Evolutionary conservation across 2,888 invertebrate species (phyloP), one percentile per base, ranked within the genome.

Genomic region (Tenthredo notha): DNA sequence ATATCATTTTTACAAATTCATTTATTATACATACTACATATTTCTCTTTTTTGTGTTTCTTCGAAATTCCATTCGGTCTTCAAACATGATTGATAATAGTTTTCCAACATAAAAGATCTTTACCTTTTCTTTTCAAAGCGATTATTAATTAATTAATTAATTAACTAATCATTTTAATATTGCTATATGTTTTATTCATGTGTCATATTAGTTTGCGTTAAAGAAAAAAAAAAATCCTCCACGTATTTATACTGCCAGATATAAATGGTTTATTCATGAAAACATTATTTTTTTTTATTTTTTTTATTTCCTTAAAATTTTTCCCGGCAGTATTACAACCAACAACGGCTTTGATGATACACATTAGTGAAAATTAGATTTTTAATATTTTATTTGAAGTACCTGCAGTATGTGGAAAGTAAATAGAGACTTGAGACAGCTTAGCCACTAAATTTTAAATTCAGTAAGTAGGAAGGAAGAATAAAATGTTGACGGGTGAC

Each of bases 151-250:
- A 47, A 75, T 43, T 33, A 33, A 33, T 33, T 33, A 33, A 18
- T 29, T 67, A 25, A 43, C 18, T n/a, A 47, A 75, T 43, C 29
- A 33, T 77, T 77, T 77, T 77, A 33, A 61, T n/a, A 80, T 80
- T 40, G 40, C 43, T 65, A 75, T 29, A 18, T 61, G 21, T 58
- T 61, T 37, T 67, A 70, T 83, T 67, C 83, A 83, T 50, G 83
- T 83, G 83, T 83, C 83, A 83, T 83, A 83, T 67, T 83, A 83
- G 83, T 61, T 80, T 61, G 80, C 80, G 61, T 80, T 74, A 74
- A 25, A 33, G 0, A 33, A 33, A 33, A 33, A 33, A 33, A 33
- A 33, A 43, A 74, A 74, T 4, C 74, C 74, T 75, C 74, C 47
- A 25, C 75, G 37, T 61, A 67, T 7, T 37, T 7, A 43, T 43